Evolutionary conservation across 2,113 vertebrate genomes (phyloP).

Genomic region (Anhinga rufa): DNA sequence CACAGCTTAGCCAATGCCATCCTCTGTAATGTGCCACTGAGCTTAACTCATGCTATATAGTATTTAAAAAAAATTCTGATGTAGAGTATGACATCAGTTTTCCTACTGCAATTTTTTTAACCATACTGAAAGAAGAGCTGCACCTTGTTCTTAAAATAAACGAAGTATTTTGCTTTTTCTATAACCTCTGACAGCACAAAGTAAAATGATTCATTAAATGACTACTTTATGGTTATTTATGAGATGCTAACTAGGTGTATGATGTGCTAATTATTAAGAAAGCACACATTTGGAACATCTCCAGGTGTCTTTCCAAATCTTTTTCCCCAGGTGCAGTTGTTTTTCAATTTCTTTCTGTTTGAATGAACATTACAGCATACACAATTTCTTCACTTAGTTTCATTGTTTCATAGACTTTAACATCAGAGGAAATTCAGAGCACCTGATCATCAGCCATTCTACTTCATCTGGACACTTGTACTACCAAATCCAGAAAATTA

Average conservation of each 20-base stretch:
- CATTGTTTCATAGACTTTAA: not conserved
- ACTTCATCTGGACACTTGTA: not conserved
- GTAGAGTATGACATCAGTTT: not conserved
- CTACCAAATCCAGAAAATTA: not conserved
- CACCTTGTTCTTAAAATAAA: conserved; percentile 69
- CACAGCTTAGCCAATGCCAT: not conserved
- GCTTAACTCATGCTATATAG: not conserved
- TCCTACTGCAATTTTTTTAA: not conserved
- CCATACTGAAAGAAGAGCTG: not conserved
- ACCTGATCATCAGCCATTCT: not conserved
- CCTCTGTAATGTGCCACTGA: not conserved
- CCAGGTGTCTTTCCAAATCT: conserved; percentile 67
- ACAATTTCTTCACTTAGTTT: not conserved
- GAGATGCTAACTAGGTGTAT: conserved; percentile 76
- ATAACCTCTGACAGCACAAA: conserved; percentile 75
- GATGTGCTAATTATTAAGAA: conserved; percentile 80
- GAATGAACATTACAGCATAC: conserved; percentile 2
- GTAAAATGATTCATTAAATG: conserved; percentile 75
- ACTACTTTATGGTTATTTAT: conserved; percentile 77
- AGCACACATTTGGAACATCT: conserved; percentile 65
- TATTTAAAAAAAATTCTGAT: not conserved
- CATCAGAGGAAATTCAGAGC: not conserved
- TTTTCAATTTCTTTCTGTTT: conserved; percentile 48
- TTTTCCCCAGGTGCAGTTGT: conserved; percentile 56
- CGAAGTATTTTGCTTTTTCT: conserved; percentile 61